Base-by-base conservation (phyloP, 2,113 vertebrate genomes). In the Aviceda subcristata region DNA sequence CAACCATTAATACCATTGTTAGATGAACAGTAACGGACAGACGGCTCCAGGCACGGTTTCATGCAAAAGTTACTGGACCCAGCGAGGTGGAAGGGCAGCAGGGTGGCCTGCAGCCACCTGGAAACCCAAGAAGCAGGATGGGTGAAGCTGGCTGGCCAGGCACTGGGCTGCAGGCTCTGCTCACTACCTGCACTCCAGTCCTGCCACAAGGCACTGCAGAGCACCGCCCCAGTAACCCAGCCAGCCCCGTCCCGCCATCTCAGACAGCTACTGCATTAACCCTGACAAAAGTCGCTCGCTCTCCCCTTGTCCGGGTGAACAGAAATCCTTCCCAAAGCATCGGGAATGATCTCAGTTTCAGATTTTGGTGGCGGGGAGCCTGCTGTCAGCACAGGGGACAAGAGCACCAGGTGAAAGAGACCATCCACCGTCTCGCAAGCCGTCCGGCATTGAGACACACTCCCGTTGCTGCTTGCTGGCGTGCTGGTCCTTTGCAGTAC, bases 401-500 rank as follows among this genome's bases (percentile, higher is more conserved):
- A 60, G 18, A 75, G n/a, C 59, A 63, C 12, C 43, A 66, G 39
- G 51, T 18, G 13, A 56, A 48, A 43, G 38, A 43, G 29, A 57
- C 0, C 0, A 1, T 17, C 60, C 39, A 7, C 53, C 59, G 15
- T n/a, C 26, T n/a, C 55, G 14, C 12, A 43, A 20, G 23, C 15
- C 73, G 41, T 15, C 12, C 73, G 74, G 85, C n/a, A 36, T 3
- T 19, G 29, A 32, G 50, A 36, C 29, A 41, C 7, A 2, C 13
- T 67, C 41, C 55, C 57, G 5, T 21, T 77, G 63, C 53, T 84
- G 30, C 83, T 79, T 62, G 48, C 62, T 72, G 72, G 22, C 45
- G 23, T 21, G 21, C 14, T 56, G 39, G 12, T 45, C 46, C 57
- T 69, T 60, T 83, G 45, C n/a, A 55, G 11, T 11, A 12, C 6